phyloP scores from a whole-genome alignment of 2,888 invertebrate species.

The Stegophylla sp. region DNA sequence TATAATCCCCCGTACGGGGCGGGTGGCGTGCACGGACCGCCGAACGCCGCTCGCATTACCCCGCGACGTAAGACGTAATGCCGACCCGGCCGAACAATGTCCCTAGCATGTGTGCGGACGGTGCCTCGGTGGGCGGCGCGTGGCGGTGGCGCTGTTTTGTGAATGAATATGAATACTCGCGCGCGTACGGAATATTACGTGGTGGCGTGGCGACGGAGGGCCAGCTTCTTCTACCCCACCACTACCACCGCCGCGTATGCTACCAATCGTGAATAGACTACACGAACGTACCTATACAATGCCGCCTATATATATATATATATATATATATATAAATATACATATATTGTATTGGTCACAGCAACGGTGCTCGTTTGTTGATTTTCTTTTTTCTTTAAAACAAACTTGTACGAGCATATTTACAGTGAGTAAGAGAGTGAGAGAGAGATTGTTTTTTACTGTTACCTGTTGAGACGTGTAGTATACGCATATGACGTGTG shows the following conservation, averaged over 20 bases:
- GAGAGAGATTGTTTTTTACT: neutral
- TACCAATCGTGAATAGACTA: neutral
- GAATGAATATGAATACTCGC: conserved; percentile 42
- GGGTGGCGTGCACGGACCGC: too few relatives aligned
- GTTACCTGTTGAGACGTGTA: conserved; percentile 5
- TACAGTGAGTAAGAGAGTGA: neutral
- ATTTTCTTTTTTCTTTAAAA: neutral
- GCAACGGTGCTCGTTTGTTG: neutral
- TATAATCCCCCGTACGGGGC: too few relatives aligned
- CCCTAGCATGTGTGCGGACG: neutral
- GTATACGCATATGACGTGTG: too few relatives aligned
- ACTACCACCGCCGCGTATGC: too few relatives aligned
- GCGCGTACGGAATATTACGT: neutral
- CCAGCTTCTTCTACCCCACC: neutral
- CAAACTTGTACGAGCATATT: neutral
- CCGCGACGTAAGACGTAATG: neutral
- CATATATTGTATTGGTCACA: neutral
- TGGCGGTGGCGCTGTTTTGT: conserved; percentile 21
- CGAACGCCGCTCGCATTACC: neutral
- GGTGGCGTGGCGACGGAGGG: neutral
- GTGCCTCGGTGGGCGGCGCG: neutral
- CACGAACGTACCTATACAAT: neutral
- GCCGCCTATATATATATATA: too few relatives aligned
- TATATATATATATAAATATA: too few relatives aligned
- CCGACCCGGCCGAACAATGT: neutral